phyloP scores from a whole-genome alignment of 1,140 invertebrate species.

The Bombus pyrosoma region DNA sequence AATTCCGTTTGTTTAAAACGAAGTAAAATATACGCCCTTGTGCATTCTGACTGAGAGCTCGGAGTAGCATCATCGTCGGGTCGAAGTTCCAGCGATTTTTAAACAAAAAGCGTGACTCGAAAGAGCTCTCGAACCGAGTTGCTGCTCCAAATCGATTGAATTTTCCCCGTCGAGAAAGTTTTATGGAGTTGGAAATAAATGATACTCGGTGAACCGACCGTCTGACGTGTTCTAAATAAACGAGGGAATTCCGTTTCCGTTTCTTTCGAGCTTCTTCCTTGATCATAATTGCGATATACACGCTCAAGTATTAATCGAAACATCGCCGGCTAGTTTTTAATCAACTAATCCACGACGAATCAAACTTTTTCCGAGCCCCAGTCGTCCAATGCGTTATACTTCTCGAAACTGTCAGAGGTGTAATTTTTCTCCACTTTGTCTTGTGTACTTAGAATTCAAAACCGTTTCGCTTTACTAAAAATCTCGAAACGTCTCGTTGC shows the following conservation, averaged over 20 bases:
- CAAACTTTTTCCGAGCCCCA: background rate
- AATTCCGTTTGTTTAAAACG: background rate
- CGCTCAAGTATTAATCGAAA: constrained; percentile 1
- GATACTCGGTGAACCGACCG: background rate
- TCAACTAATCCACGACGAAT: background rate
- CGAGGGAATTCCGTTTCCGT: background rate
- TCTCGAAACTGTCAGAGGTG: too few relatives aligned
- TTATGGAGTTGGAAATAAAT: constrained; percentile 28
- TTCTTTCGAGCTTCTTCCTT: background rate
- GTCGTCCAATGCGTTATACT: too few relatives aligned
- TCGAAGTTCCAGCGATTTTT: too few relatives aligned
- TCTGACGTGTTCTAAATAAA: background rate
- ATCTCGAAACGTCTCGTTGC: background rate
- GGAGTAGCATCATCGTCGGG: too few relatives aligned
- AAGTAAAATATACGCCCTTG: background rate
- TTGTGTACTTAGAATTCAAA: too few relatives aligned
- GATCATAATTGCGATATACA: background rate
- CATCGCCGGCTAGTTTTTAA: background rate
- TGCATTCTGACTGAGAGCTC: too few relatives aligned
- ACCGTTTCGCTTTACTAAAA: background rate
- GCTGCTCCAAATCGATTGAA: constrained; percentile 15
- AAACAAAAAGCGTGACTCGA: background rate
- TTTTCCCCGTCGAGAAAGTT: constrained; percentile 8
- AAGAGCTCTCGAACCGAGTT: background rate
- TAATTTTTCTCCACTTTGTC: too few relatives aligned